Base-by-base conservation (phyloP, 2,888 invertebrate genomes). In the Schrankia costaestrigalis region DNA sequence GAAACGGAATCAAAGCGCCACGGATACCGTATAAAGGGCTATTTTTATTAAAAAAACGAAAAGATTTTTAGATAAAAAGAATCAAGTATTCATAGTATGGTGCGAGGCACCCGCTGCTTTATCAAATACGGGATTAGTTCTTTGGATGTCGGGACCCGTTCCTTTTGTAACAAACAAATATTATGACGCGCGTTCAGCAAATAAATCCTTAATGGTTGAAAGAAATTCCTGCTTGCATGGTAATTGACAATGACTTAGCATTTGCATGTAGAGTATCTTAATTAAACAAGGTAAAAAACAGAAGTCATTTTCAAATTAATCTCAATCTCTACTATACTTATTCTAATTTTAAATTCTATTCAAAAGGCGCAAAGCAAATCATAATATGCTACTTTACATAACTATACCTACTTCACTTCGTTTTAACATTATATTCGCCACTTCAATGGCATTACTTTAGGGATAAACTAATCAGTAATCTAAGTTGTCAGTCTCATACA, bases 1-100 rank as follows among this genome's bases (percentile, higher is more conserved):
- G 73, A 70, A 84, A 70, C 72, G 71, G 78, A 79, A 84, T 80
- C 80, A 84, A 83, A 83, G 80, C 79, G 81, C 81, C 83, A 79
- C 66, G 71, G 71, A 74, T 66, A 70, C 73, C 70, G 74, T 74
- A 79, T 76, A 77, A 75, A 77, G 72, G 70, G 63, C 60, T 73
- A 63, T 68, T 68, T 75, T 71, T 64, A 46, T 6, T 48, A 38
- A 60, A 55, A 56, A 68, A 73, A 26, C 4, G 53, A 57, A 74
- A 76, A 78, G 82, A 82, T 79, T 61, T 62, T 66, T 64, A 82
- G 80, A 83, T 81, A 83, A 80, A 79, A 70, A 59, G 69, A 72
- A 75, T 71, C 59, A 64, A 75, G 77, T 79, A 82, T 79, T 80
- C 79, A 78, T 72, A 74, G 66, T 21, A 59, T 63, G 71, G 71